Evolutionary conservation across 2,113 vertebrate species (phyloP).

Genomic region (Balaeniceps rex): DNA sequence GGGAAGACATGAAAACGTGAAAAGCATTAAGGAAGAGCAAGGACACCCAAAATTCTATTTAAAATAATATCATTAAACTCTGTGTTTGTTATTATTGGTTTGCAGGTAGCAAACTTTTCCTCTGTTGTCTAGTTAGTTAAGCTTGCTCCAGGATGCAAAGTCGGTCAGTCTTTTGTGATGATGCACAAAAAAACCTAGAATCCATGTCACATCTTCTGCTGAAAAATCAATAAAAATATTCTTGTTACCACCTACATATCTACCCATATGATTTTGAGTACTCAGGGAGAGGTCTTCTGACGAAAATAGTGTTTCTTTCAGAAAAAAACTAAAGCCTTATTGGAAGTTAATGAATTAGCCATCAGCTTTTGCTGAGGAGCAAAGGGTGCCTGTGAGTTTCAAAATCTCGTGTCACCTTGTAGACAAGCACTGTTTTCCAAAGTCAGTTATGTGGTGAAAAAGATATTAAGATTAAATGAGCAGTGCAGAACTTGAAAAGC

Average conservation of each 20-base stretch:
- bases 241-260: not conserved
- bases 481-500: slow-evolving; percentile 1
- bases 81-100: not conserved
- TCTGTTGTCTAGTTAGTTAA: not conserved
- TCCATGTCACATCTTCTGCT: not conserved
- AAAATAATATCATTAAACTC: not conserved
- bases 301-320: not conserved
- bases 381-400: not conserved
- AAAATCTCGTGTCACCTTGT: not conserved
- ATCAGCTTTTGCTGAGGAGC: not conserved
- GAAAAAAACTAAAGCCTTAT: not conserved
- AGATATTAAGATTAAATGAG: slow-evolving; percentile 27
- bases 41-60: not conserved
- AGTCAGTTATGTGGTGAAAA: not conserved
- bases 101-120: not conserved
- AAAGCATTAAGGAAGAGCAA: not conserved
- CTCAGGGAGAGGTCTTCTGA: not conserved
- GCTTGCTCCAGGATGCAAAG: not conserved
- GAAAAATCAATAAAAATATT: not conserved
- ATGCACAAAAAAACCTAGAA: not conserved
- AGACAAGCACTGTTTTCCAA: not conserved
- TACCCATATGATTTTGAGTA: not conserved
- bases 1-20: accelerated
- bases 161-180: not conserved
- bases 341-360: not conserved